Percentiles rank a stretch among this genome's conserved stretches.
These are phyloP conservation scores for Charaxes varanes DNA, from an alignment of 1,140 invertebrate genomes.

Conservation along the genomic window DNA sequence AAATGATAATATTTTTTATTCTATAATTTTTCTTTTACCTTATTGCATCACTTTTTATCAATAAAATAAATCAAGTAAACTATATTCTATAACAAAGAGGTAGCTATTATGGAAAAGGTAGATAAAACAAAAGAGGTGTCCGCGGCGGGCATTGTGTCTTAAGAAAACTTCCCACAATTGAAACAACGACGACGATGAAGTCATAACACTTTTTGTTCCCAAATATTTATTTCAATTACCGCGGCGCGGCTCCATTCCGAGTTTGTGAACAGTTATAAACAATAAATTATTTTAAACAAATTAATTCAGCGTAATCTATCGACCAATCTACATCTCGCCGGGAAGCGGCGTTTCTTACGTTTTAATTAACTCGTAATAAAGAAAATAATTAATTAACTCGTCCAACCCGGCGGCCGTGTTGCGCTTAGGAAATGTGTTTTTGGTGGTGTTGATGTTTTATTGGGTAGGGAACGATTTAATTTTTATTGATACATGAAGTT, in stretches of 20 bases:
- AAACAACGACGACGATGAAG: too few relatives aligned
- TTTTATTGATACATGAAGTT: too few relatives aligned
- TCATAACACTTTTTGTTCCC: conserved; percentile 3
- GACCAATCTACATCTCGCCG: conserved; percentile 20
- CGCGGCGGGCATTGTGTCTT: too few relatives aligned
- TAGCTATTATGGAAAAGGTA: too few relatives aligned
- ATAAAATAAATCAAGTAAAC: too few relatives aligned
- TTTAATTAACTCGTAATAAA: conserved; percentile 32
- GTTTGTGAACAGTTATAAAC: conserved; percentile 13
- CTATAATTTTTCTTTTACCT: too few relatives aligned
- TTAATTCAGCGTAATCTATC: conserved; percentile 26
- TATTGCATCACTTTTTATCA: too few relatives aligned
- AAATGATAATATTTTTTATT: too few relatives aligned
- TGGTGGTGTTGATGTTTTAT: conserved; percentile 1
- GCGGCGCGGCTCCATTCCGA: conserved; percentile 4
- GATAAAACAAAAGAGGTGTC: too few relatives aligned
- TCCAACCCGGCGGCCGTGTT: conserved; percentile 4
- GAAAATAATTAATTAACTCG: conserved; percentile 34
- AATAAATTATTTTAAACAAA: conserved; percentile 25
- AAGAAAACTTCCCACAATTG: too few relatives aligned
- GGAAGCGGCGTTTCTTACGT: conserved; percentile 21
- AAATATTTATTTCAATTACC: conserved; percentile 15
- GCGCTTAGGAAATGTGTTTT: conserved; percentile 2
- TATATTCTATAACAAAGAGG: too few relatives aligned
- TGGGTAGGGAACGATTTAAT: too few relatives aligned